Evolutionary conservation across 1,140 invertebrate genomes (phyloP).

Genomic region (Lepidostoma basale): DNA sequence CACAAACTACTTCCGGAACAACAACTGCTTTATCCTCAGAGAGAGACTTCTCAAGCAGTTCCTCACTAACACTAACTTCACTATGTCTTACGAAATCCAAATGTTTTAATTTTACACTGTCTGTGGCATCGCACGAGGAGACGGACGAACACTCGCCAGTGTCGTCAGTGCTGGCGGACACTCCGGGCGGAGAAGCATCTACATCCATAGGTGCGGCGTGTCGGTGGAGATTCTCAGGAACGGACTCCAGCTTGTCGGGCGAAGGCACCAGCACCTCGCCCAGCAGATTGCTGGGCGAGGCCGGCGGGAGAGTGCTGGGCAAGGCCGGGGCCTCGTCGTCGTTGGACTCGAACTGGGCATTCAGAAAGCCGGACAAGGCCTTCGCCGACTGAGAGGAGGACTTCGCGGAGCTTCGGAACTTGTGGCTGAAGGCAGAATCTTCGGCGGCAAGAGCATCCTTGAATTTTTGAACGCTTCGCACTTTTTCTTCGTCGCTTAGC

Average conservation of each 20-base stretch:
- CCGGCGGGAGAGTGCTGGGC: constrained; percentile 49
- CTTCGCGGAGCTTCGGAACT: constrained; percentile 3
- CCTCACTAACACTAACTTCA: constrained; percentile 23
- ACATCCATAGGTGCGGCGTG: background rate
- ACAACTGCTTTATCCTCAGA: constrained; percentile 36
- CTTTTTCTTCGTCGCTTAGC: constrained; percentile 65
- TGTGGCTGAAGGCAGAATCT: constrained; percentile 12
- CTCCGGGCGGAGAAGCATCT: background rate
- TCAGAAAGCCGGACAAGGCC: constrained; percentile 54
- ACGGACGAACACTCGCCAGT: constrained; percentile 19
- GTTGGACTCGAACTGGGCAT: constrained; percentile 47
- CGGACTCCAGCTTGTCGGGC: too few relatives aligned
- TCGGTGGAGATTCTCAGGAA: background rate
- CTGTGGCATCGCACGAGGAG: constrained; percentile 1
- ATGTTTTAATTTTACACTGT: constrained; percentile 15
- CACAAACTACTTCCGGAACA: constrained; percentile 44
- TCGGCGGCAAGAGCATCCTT: constrained; percentile 46
- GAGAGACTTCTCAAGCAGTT: background rate
- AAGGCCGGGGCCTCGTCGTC: constrained; percentile 49
- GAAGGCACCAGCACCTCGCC: too few relatives aligned
- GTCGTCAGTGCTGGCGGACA: background rate
- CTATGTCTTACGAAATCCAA: constrained; percentile 5
- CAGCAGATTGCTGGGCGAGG: background rate
- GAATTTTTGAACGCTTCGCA: constrained; percentile 48
- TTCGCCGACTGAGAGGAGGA: constrained; percentile 47